phyloP scores from a whole-genome alignment of 2,113 vertebrate genomes.

The Brachyistius frenatus region DNA sequence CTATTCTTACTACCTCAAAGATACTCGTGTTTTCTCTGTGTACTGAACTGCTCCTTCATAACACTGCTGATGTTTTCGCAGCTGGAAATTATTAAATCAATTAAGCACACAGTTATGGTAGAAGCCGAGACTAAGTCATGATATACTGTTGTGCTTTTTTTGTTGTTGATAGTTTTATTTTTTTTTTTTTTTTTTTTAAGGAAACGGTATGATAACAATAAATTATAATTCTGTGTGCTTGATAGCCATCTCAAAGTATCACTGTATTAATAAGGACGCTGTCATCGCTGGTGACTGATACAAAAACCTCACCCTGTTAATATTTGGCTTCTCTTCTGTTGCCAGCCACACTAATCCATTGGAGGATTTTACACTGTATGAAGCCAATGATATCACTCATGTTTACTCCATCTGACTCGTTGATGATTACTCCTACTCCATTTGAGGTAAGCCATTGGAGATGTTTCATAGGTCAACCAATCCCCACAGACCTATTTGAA shows the following conservation, averaged over 20 bases:
- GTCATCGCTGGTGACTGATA: neutral
- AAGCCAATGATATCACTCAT: conserved; percentile 38
- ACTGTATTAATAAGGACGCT: neutral
- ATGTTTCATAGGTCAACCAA: conserved; percentile 83
- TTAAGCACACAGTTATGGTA: neutral
- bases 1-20: conserved; percentile 26
- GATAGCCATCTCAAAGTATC: neutral
- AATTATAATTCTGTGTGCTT: conserved; percentile 6
- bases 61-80: neutral
- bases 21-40: conserved; percentile 32
- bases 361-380: neutral
- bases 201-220: neutral
- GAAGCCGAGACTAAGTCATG: neutral
- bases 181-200: neutral
- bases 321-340: neutral
- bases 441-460: conserved; percentile 73
- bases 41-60: conserved; percentile 10
- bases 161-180: neutral
- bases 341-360: neutral
- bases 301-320: neutral
- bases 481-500: conserved; percentile 72
- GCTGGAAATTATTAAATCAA: conserved; percentile 4
- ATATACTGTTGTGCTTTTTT: neutral
- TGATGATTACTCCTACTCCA: conserved; percentile 46
- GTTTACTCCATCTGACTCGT: conserved; percentile 46